A percentile compares a stretch with the other conserved stretches of the same genome.
phyloP scores from a whole-genome alignment of 2,888 invertebrate species.

The Agrotis puta region DNA sequence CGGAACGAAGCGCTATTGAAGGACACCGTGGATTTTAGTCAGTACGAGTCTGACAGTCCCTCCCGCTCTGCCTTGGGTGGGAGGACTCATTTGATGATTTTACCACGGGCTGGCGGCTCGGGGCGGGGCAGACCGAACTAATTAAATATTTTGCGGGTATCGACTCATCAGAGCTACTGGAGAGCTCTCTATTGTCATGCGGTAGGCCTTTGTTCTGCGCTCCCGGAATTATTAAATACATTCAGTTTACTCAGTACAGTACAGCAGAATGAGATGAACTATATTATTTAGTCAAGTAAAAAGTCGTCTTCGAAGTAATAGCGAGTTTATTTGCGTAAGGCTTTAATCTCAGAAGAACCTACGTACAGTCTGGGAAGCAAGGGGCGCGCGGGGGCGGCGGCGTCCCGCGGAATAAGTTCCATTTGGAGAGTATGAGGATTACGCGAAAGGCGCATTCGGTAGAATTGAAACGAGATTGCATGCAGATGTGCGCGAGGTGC shows the following conservation, averaged over 20 bases:
- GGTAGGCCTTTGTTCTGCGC: conserved; percentile 36
- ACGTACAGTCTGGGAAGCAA: neutral
- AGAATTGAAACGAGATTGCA: conserved; percentile 66
- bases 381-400: neutral
- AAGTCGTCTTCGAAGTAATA: conserved; percentile 39
- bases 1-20: too few species aligned
- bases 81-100: too few species aligned
- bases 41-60: too few species aligned
- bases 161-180: conserved; percentile 38
- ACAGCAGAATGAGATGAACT: conserved; percentile 29
- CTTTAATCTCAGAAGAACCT: conserved; percentile 45
- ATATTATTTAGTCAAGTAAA: conserved; percentile 43
- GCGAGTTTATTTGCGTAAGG: conserved; percentile 55
- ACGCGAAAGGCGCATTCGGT: conserved; percentile 62
- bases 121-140: neutral
- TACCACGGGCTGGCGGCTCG: neutral
- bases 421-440: conserved; percentile 61
- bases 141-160: conserved; percentile 47
- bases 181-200: conserved; percentile 32
- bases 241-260: conserved; percentile 4
- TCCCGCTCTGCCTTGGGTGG: too few species aligned
- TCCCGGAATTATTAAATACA: conserved; percentile 28
- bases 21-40: too few species aligned
- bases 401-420: conserved; percentile 57
- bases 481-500: conserved; percentile 53